These are phyloP conservation scores for Pangasius mekongensis DNA, from an alignment of 2,797 vertebrate species.

Conservation along the genomic window DNA sequence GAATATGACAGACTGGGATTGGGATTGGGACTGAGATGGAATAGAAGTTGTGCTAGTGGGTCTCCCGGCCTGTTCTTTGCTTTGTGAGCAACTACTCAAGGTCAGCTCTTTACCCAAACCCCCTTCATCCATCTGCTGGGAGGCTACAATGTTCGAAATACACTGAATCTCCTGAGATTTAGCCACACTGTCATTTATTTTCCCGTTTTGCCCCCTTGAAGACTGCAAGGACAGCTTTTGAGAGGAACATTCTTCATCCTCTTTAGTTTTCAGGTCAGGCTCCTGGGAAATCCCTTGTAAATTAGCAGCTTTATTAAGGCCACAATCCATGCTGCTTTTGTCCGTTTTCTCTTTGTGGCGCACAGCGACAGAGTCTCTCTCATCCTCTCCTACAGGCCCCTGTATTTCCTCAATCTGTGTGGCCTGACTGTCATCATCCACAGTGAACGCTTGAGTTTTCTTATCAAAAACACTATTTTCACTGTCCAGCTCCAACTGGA, in stretches of 20 bases:
- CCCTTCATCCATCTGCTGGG: constrained; percentile 49
- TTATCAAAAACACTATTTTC: constrained; percentile 66
- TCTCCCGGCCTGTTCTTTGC: constrained; percentile 32
- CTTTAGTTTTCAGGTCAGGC: constrained; percentile 38
- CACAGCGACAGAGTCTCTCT: constrained; percentile 57
- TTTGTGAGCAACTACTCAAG: constrained; percentile 55
- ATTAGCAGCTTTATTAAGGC: constrained; percentile 32
- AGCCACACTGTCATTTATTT: constrained; percentile 51
- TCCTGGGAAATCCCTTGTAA: constrained; percentile 44
- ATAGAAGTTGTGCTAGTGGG: constrained; percentile 43
- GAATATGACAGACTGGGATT: constrained; percentile 55
- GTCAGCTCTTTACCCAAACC: constrained; percentile 45
- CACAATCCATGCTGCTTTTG: constrained; percentile 33
- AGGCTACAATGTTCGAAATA: constrained; percentile 40
- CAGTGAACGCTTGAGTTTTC: constrained; percentile 54
- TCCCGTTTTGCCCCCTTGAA: constrained; percentile 54
- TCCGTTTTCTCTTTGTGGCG: constrained; percentile 26
- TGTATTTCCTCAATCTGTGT: constrained; percentile 79
- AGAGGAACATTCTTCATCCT: constrained; percentile 33
- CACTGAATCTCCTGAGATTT: constrained; percentile 16
- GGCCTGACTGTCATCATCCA: constrained; percentile 73
- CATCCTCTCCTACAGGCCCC: constrained; percentile 28
- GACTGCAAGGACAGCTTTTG: constrained; percentile 34
- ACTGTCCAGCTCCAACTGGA: constrained; percentile 79
- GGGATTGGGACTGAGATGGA: constrained; percentile 52